These are phyloP conservation scores for Spinus pinus DNA, from an alignment of 2,797 vertebrate species.

Conservation along the genomic window DNA sequence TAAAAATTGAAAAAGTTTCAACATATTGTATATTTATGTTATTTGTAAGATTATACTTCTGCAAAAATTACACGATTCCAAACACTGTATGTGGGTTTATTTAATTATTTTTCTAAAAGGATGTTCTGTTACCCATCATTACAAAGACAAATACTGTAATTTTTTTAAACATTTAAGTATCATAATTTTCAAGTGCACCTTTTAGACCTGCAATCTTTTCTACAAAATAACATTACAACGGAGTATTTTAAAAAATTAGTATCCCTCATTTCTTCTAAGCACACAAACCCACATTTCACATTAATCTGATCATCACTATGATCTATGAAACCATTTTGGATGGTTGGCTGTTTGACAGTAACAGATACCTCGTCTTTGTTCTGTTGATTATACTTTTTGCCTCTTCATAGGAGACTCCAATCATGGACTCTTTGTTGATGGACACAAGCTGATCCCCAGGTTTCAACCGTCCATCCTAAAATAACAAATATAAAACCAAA, in stretches of 20 bases:
- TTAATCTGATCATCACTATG: not conserved
- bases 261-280: not conserved
- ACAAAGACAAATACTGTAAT: not conserved
- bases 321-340: not conserved
- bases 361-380: constrained; percentile 83
- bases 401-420: constrained; percentile 91
- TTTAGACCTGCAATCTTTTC: not conserved
- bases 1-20: not conserved
- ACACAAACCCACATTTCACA: not conserved
- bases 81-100: not conserved
- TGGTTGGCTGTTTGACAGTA: not conserved
- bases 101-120: not conserved
- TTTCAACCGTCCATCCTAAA: constrained; percentile 89
- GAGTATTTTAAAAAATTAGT: not conserved
- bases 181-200: not conserved
- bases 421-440: constrained; percentile 91
- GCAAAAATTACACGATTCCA: not conserved
- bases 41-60: not conserved
- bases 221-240: not conserved
- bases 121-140: not conserved
- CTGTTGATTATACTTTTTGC: constrained; percentile 84
- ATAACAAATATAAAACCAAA: not conserved
- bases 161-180: not conserved
- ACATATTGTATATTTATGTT: not conserved
- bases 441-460: constrained; percentile 92